Conservation (phyloP, 2,113 vertebrate species). For the Cricetomys ansorgei region DNA sequence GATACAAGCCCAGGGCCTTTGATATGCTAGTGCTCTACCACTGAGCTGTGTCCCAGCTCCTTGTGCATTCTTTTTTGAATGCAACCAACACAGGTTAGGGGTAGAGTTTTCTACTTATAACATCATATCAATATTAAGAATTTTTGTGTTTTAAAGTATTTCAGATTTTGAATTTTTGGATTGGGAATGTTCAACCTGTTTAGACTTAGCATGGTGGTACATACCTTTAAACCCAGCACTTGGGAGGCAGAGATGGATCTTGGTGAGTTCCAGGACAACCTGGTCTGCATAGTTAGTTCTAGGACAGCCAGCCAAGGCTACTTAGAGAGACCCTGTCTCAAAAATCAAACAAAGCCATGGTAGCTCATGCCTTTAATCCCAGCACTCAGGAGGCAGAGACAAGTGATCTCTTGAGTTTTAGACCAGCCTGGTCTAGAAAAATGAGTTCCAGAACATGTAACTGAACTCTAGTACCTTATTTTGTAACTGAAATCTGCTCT, state of each 20-base stretch:
- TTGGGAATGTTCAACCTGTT: neutral
- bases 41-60: neutral
- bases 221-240: neutral
- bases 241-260: neutral
- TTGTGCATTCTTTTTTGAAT: neutral
- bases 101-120: neutral
- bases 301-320: neutral
- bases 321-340: neutral
- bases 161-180: neutral
- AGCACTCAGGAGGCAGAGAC: neutral
- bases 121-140: neutral
- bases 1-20: neutral
- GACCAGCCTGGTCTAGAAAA: neutral
- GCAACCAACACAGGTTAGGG: neutral
- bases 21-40: neutral
- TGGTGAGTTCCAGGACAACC: neutral
- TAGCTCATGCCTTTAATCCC: neutral
- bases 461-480: too few relatives aligned
- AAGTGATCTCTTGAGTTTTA: neutral
- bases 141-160: neutral
- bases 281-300: neutral
- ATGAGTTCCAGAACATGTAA: neutral
- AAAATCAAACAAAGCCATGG: neutral
- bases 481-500: too few relatives aligned
- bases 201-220: neutral